Percentiles rank a stretch among this genome's conserved stretches.
Evolutionary conservation across 2,888 invertebrate species (phyloP).

Genomic region (Cryptocephalus moraei): DNA sequence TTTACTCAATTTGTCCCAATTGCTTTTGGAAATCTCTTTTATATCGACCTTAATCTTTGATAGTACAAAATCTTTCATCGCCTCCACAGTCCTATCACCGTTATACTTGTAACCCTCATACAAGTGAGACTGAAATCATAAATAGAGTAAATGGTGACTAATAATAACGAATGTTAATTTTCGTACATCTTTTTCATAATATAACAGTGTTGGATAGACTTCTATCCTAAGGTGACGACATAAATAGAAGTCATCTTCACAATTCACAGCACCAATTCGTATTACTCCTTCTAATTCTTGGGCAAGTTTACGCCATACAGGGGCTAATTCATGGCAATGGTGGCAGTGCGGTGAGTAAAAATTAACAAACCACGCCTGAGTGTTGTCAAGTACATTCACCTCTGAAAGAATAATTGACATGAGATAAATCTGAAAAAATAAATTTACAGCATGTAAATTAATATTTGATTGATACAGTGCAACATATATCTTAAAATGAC

Average conservation of each 20-base stretch:
- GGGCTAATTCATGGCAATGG: slow-evolving; percentile 74
- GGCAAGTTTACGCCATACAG: slow-evolving; percentile 72
- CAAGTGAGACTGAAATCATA: slow-evolving; percentile 40
- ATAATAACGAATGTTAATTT: slow-evolving; percentile 1
- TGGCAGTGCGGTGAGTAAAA: slow-evolving; percentile 81
- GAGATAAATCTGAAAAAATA: neutral
- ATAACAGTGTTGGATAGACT: slow-evolving; percentile 66
- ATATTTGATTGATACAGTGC: too few relatives aligned
- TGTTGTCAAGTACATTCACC: slow-evolving; percentile 40
- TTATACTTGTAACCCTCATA: slow-evolving; percentile 49
- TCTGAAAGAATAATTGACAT: slow-evolving; percentile 26
- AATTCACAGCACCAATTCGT: slow-evolving; percentile 74
- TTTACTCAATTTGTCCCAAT: slow-evolving; percentile 31
- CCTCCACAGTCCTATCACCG: slow-evolving; percentile 48
- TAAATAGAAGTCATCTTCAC: slow-evolving; percentile 72
- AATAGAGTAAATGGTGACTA: slow-evolving; percentile 6
- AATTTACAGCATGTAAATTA: too few relatives aligned
- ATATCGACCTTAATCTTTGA: slow-evolving; percentile 42
- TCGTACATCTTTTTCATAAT: slow-evolving; percentile 44
- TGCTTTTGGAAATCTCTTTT: slow-evolving; percentile 33
- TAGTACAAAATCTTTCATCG: slow-evolving; percentile 53
- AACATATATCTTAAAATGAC: too few relatives aligned
- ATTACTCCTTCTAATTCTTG: slow-evolving; percentile 68
- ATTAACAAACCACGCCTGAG: slow-evolving; percentile 75
- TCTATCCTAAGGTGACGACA: slow-evolving; percentile 65